Conservation (phyloP, 2,888 invertebrate genomes). For the Aporophyla nigra region DNA sequence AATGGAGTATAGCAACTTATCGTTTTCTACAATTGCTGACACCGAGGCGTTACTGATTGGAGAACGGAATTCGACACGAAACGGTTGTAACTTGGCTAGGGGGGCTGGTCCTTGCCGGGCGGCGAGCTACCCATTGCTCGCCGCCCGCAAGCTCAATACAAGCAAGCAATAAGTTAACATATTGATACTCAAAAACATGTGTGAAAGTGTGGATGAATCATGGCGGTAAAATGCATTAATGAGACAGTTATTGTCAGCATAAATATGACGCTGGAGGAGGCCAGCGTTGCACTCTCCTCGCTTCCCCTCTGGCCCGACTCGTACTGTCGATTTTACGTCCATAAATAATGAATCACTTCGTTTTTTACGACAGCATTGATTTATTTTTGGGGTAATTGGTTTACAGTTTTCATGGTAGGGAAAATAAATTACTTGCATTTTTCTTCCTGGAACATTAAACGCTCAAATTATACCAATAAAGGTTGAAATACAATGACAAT, state of each 20-base stretch:
- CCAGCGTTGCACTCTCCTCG: constrained; percentile 63
- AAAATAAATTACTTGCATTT: constrained; percentile 22
- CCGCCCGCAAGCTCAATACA: too few relatives aligned
- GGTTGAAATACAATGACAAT: not conserved
- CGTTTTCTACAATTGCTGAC: too few relatives aligned
- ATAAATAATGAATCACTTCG: constrained; percentile 70
- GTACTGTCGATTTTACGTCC: constrained; percentile 73
- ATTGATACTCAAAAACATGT: constrained; percentile 51
- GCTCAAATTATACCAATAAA: constrained; percentile 5
- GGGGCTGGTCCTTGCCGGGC: too few relatives aligned
- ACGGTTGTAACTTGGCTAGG: too few relatives aligned
- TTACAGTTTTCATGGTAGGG: constrained; percentile 30
- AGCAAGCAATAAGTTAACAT: constrained; percentile 16
- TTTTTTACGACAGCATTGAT: constrained; percentile 63
- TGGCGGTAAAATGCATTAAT: constrained; percentile 73
- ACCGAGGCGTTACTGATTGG: too few relatives aligned
- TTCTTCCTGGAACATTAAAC: not conserved
- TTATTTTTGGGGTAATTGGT: constrained; percentile 42
- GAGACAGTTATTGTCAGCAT: constrained; percentile 78
- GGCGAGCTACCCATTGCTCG: too few relatives aligned
- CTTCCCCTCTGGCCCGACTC: constrained; percentile 62
- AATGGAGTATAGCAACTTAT: too few relatives aligned
- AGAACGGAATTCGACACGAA: too few relatives aligned
- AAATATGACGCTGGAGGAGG: constrained; percentile 69
- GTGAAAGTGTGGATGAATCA: constrained; percentile 59